Percentiles rank a stretch among this genome's conserved stretches.
Evolutionary conservation across 2,113 vertebrate genomes (phyloP).

Genomic region (Chaetodon trifascialis): DNA sequence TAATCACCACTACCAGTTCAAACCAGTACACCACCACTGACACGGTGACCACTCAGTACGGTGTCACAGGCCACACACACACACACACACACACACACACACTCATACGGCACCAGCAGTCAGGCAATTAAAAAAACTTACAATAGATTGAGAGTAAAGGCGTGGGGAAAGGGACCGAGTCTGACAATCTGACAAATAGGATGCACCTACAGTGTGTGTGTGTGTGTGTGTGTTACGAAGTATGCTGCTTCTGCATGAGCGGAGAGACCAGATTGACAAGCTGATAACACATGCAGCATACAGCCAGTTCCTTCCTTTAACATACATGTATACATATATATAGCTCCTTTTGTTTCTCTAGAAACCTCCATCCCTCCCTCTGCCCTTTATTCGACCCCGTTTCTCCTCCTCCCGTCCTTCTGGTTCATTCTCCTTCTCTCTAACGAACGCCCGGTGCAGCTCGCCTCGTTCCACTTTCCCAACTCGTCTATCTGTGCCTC

Average conservation of each 20-base stretch:
- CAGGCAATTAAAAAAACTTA: slow-evolving; percentile 55
- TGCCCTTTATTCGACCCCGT: slow-evolving; percentile 9
- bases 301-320: slow-evolving; percentile 56
- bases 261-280: slow-evolving; percentile 39
- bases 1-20: slow-evolving; percentile 60
- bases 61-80: slow-evolving; percentile 64
- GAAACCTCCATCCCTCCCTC: slow-evolving; percentile 33
- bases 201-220: slow-evolving; percentile 19
- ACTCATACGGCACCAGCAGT: slow-evolving; percentile 59
- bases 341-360: slow-evolving; percentile 41
- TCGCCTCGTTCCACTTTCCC: slow-evolving; percentile 24
- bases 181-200: slow-evolving; percentile 33
- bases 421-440: slow-evolving; percentile 6
- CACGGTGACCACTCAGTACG: slow-evolving; percentile 61
- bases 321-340: neutral
- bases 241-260: slow-evolving; percentile 52
- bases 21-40: slow-evolving; percentile 65
- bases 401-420: slow-evolving; percentile 11
- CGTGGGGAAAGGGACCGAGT: slow-evolving; percentile 27
- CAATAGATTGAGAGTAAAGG: slow-evolving; percentile 36
- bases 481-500: slow-evolving; percentile 32
- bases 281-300: slow-evolving; percentile 64
- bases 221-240: slow-evolving; percentile 25
- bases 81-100: slow-evolving; percentile 8
- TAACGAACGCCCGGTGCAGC: slow-evolving; percentile 19